These are phyloP conservation scores for Sebastolobus altivelis DNA, from an alignment of 2,797 vertebrate genomes.

Conservation along the genomic window DNA sequence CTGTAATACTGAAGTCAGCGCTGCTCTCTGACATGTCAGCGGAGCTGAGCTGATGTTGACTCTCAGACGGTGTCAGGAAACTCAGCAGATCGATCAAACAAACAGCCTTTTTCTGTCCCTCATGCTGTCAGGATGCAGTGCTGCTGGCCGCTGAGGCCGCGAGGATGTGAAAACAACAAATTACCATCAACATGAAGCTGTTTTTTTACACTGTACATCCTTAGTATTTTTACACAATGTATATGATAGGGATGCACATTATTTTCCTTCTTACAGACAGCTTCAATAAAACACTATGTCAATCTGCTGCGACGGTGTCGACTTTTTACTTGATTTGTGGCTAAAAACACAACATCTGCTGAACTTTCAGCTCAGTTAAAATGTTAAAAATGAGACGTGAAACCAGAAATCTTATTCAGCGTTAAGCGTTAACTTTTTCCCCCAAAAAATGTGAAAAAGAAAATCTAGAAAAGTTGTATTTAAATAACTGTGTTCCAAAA, in stretches of 20 bases:
- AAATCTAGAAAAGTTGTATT: neutral
- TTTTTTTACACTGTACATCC: conserved; percentile 98
- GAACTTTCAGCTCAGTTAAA: conserved; percentile 7
- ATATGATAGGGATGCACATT: conserved; percentile 97
- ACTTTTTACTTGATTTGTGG: conserved; percentile 59
- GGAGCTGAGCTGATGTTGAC: conserved; percentile 38
- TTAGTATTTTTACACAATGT: conserved; percentile 98
- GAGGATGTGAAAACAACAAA: conserved; percentile 89
- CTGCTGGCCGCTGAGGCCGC: conserved; percentile 88
- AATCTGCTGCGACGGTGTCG: conserved; percentile 86
- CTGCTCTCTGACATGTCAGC: conserved; percentile 19
- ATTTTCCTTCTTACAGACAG: conserved; percentile 97
- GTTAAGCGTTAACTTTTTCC: neutral
- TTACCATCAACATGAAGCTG: conserved; percentile 91
- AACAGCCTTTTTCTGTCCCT: conserved; percentile 74
- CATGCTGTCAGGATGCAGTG: conserved; percentile 71
- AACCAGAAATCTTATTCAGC: neutral
- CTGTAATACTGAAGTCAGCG: conserved; percentile 23
- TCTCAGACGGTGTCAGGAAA: conserved; percentile 45
- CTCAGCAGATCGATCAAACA: conserved; percentile 64
- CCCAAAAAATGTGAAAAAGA: neutral
- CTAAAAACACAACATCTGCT: neutral
- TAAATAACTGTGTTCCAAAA: neutral
- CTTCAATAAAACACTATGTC: conserved; percentile 99
- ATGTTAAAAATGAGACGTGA: neutral